Evolutionary conservation across 2,888 invertebrate species (phyloP), one percentile per base, ranked within the genome.

Genomic region (Hybos culiciformis): DNA sequence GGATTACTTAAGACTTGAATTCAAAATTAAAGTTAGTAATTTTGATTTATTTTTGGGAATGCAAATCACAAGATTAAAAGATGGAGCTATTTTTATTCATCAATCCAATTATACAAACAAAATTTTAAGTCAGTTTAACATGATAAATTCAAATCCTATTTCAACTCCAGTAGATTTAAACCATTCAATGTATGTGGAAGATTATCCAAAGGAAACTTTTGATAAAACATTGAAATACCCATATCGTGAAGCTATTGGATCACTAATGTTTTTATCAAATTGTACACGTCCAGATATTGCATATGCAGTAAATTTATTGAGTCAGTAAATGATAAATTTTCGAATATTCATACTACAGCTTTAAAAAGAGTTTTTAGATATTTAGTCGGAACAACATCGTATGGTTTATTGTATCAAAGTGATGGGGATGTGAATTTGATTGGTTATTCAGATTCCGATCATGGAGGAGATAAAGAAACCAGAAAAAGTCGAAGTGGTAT

Each of bases 211-310:
- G 9, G 26, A 26, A 26, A 26, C 6, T 23, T 5, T 23, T 12
- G 12, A 26, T 12, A 26, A 26, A 26, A 12, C 7, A 12, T 9
- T 12, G 12, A 26, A 26, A 5, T 26, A 26, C 12, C 26, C 26
- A 26, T 26, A 12, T 26, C 26, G 7, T 5, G 37, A 41, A 33
- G 20, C 24, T 12, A 23, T 41, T 8, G 39, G 44, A 3, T 31
- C 29, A 11, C 14, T 41, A n/a, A 44, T 44, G 44, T 44, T 36
- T 34, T 12, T 41, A 6, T 21, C 32, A 5, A 19, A 41, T 3
- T 37, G 20, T 2, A 41, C 44, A 33, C 12, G 44, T 4, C 41
- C 44, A 11, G 44, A 44, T 17, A 45, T 45, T 14, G 26, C 19
- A 3, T 33, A 34, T 38, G 38, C 41, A 19, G 36, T 45, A 2